Percentiles rank a stretch among this genome's conserved stretches.
These are phyloP conservation scores for Eulemur rubriventer DNA, from an alignment of 2,797 vertebrate genomes.

Conservation along the genomic window DNA sequence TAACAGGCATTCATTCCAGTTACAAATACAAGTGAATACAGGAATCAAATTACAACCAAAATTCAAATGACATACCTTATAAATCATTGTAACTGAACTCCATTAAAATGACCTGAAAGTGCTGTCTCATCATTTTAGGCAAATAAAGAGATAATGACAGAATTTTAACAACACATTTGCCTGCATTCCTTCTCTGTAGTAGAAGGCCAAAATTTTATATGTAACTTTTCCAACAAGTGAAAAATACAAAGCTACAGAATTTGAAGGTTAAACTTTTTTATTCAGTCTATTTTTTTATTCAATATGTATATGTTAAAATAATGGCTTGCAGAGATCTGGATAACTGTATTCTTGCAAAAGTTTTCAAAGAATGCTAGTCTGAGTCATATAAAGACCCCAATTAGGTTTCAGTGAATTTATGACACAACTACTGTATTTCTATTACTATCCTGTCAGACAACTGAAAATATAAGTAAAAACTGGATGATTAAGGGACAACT, in stretches of 20 bases:
- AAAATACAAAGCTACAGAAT: slow-evolving; percentile 26
- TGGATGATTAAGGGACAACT: slow-evolving; percentile 19
- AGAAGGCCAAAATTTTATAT: slow-evolving; percentile 42
- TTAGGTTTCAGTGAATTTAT: slow-evolving; percentile 15
- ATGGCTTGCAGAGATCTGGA: neutral
- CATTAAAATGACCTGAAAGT: slow-evolving; percentile 44
- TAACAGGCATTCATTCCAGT: slow-evolving; percentile 6
- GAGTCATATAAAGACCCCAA: neutral
- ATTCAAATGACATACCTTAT: slow-evolving; percentile 39
- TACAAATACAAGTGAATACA: slow-evolving; percentile 33
- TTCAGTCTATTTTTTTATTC: neutral
- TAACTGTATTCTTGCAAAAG: slow-evolving; percentile 45
- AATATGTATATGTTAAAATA: slow-evolving; percentile 34
- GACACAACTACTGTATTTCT: slow-evolving; percentile 2
- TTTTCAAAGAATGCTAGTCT: slow-evolving; percentile 17
- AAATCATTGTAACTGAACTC: slow-evolving; percentile 35
- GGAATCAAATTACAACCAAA: slow-evolving; percentile 36
- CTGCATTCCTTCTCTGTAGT: slow-evolving; percentile 4
- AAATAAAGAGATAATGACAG: slow-evolving; percentile 30
- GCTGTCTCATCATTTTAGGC: neutral
- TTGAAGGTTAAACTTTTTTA: neutral
- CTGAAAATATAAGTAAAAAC: slow-evolving; percentile 48
- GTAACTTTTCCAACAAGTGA: neutral
- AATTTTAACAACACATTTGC: slow-evolving; percentile 26
- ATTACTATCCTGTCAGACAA: slow-evolving; percentile 19